Evolutionary conservation across 2,797 vertebrate genomes (phyloP), one percentile per base, ranked within the genome.

Genomic region (Acanthurus lineatus): DNA sequence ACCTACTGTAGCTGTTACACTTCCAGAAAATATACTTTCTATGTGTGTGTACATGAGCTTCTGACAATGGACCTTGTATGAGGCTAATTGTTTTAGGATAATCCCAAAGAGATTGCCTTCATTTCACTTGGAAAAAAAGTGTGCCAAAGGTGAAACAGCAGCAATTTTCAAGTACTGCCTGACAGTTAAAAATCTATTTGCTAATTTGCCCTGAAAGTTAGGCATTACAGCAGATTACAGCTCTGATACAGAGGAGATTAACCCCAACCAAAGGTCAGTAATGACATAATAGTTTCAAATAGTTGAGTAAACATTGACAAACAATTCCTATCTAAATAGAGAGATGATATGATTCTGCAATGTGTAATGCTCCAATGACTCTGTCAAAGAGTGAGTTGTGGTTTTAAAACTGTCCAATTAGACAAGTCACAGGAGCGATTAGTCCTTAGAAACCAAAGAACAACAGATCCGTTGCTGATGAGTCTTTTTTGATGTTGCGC

Each of bases 201-300:
- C 42, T 73, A 11, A 56, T 71, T 72, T 52, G 53, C 48, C 73
- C n/a, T 64, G 52, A 85, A 86, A 40, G 44, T 73, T 40, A 82
- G 73, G 73, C 67, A 74, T 59, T 49, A 81, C 57, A 49, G 57
- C 56, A 28, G 64, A 73, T 73, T 78, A 64, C 60, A 76, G 61
- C 95, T 95, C 94, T 95, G 94, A 94, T 94, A 93, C 94, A 95
- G 94, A 95, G 94, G 70, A 91, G 76, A 73, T 64, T 66, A 59
- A 60, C 65, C 19, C 44, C 74, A 38, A 72, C 61, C 44, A 77
- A 73, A 77, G 32, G 35, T 67, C 20, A 52, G 56, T 47, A 59
- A 17, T 20, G 11, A 66, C 32, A 49, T 4, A 65, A 64, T 19
- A 25, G 14, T 19, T 42, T 35, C 7, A 9, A 44, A 5, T 6